phyloP scores from a whole-genome alignment of 2,797 vertebrate genomes.

The Galagoides demidoff region DNA sequence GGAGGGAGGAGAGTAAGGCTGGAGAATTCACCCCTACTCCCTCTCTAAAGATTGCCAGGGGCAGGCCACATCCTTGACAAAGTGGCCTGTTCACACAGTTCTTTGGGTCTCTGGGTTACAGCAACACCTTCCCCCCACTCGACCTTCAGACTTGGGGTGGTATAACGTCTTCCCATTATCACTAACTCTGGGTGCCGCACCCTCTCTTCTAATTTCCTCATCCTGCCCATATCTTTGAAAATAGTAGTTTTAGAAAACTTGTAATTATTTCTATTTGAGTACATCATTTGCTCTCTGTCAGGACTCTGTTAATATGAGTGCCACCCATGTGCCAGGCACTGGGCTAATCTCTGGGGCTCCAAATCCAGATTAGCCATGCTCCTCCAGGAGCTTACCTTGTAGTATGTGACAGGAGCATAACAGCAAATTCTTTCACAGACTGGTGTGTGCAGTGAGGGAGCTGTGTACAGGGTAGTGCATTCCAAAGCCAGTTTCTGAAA shows the following conservation, averaged over 20 bases:
- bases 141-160: not conserved
- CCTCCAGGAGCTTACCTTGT: not conserved
- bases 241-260: not conserved
- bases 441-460: not conserved
- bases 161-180: not conserved
- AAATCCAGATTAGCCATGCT: not conserved
- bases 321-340: not conserved
- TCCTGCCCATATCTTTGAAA: not conserved
- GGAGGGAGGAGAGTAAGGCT: not conserved
- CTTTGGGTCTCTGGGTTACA: not conserved
- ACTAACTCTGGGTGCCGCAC: not conserved
- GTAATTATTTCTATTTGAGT: not conserved
- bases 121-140: too few relatives aligned
- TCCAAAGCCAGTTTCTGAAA: slow-evolving; percentile 12
- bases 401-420: not conserved
- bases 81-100: not conserved
- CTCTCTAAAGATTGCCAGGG: not conserved
- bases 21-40: not conserved
- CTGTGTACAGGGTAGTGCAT: not conserved
- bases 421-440: not conserved
- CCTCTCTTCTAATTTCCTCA: not conserved
- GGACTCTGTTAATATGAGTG: not conserved
- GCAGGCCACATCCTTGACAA: not conserved
- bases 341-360: not conserved
- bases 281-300: not conserved